Conservation (phyloP, 2,113 vertebrate species). For the Oceanites oceanicus region DNA sequence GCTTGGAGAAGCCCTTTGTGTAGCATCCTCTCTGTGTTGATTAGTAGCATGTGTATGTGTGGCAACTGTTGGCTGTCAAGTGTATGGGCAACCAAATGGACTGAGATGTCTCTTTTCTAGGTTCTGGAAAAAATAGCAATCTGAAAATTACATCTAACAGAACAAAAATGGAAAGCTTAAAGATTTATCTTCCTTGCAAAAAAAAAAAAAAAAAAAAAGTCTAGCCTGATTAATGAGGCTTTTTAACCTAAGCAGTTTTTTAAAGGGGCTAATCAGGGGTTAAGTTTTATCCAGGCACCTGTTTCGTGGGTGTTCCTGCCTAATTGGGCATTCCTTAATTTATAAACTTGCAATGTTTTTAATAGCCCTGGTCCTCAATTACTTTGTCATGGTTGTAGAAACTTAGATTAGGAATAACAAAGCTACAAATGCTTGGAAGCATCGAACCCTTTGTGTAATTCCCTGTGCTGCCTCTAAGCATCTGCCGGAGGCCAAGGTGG, state of each 20-base stretch:
- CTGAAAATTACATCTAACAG: neutral
- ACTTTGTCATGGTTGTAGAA: neutral
- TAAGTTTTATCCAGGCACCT: neutral
- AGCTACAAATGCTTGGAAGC: neutral
- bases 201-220: neutral
- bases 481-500: neutral
- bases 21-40: neutral
- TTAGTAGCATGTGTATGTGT: neutral
- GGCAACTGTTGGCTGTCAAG: neutral
- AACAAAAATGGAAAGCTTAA: neutral
- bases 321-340: neutral
- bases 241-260: neutral
- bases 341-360: neutral
- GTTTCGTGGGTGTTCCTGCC: neutral
- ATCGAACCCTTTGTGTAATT: neutral
- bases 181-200: neutral
- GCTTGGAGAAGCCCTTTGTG: neutral
- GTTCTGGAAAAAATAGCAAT: neutral
- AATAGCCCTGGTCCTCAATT: neutral
- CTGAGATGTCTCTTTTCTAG: neutral
- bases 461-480: neutral
- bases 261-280: neutral
- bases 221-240: neutral
- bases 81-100: neutral
- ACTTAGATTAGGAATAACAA: neutral